Conservation (phyloP, 2,888 invertebrate species). For the Ochlodes sylvanus region DNA sequence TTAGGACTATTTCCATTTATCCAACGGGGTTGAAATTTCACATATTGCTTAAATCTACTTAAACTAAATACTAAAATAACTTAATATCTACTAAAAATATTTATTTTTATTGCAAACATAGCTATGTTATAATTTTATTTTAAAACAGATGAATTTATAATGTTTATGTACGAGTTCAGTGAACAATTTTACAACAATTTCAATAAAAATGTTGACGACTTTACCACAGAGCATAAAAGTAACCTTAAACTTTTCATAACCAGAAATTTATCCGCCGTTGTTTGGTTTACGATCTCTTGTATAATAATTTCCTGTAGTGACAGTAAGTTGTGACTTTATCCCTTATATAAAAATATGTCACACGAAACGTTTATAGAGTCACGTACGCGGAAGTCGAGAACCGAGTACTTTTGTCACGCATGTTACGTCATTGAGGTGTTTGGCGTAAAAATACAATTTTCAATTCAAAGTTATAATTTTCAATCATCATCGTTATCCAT, state of each 20-base stretch:
- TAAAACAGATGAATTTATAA: too few species aligned
- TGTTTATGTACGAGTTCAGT: not conserved
- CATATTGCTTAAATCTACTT: too few species aligned
- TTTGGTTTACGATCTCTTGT: constrained; percentile 9
- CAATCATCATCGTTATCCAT: too few species aligned
- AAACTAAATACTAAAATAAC: too few species aligned
- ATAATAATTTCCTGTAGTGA: constrained; percentile 23
- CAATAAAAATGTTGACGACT: not conserved
- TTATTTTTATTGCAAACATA: too few species aligned
- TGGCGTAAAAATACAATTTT: not conserved
- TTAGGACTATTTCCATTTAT: too few species aligned
- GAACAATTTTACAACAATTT: not conserved
- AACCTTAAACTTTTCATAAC: constrained; percentile 7
- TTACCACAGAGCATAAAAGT: not conserved
- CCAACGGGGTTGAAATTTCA: too few species aligned
- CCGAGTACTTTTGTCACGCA: constrained; percentile 23
- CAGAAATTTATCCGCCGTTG: not conserved
- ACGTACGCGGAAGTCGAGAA: constrained; percentile 23
- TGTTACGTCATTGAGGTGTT: constrained; percentile 5
- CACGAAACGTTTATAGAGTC: constrained; percentile 24
- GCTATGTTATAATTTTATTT: too few species aligned
- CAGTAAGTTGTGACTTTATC: constrained; percentile 25
- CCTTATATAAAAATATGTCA: constrained; percentile 20
- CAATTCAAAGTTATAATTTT: too few species aligned
- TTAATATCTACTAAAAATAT: too few species aligned